Percentiles rank a stretch among this genome's conserved stretches.
Evolutionary conservation across 2,797 vertebrate species (phyloP).

Genomic region (Diplodus sargus): DNA sequence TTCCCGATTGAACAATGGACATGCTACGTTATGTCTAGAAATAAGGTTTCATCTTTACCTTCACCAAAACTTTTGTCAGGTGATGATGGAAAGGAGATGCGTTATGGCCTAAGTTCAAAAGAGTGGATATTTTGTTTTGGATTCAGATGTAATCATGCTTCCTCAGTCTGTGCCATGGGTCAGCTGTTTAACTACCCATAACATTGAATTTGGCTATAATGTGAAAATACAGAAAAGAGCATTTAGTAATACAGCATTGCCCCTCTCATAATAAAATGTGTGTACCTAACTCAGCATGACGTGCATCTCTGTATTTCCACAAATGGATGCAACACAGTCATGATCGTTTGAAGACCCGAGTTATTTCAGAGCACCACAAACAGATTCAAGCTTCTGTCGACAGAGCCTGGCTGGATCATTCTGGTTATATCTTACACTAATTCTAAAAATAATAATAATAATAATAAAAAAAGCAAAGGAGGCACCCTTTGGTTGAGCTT

Average conservation of each 20-base stretch:
- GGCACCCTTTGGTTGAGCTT: not conserved
- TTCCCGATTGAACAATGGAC: not conserved
- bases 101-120: not conserved
- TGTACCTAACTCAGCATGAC: not conserved
- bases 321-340: too few species aligned
- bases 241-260: not conserved
- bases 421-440: too few species aligned
- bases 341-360: not conserved
- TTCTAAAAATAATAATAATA: too few species aligned
- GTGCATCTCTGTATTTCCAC: not conserved
- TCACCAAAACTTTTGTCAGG: not conserved
- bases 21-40: not conserved
- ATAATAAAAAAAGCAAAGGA: too few species aligned
- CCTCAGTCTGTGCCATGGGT: not conserved
- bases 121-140: not conserved
- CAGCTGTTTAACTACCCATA: not conserved
- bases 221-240: not conserved
- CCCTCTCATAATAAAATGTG: not conserved
- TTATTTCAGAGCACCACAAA: not conserved
- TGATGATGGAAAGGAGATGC: not conserved
- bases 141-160: not conserved
- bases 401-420: too few species aligned
- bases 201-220: not conserved
- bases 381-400: too few species aligned
- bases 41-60: not conserved